Base-by-base conservation (phyloP, 1,140 invertebrate genomes). In the Drosophila arizonae region DNA sequence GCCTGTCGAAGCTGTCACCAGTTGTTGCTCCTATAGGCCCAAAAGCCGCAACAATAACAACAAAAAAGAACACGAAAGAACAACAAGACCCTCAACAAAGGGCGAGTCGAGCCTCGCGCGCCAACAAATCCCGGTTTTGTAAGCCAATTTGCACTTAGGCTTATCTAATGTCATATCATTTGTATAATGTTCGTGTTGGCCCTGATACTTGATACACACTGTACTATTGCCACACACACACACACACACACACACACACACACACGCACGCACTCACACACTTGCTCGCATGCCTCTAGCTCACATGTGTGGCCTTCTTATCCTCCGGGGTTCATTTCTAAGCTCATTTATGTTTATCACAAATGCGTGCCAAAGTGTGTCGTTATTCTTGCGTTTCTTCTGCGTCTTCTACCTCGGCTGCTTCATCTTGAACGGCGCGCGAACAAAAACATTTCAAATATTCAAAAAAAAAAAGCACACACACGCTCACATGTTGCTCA, bases 121-220 rank as follows among this genome's bases (percentile, higher is more conserved):
- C 72, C 75, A 57, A 90, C 90, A 91, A 91, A 90, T 91, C 90
- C 90, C 87, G 79, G 90, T 90, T 39, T 91, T 91, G 90, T 91
- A 91, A 91, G 90, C 90, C 90, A 91, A 91, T 91, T 91, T 91
- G 90, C 90, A 91, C 90, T 91, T 91, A 91, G 85, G 87, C 90
- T 91, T 91, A 91, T 91, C 90, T 91, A 84, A 91, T 91, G 87
- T 91, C 90, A 80, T 91, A 89, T 91, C 90, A 91, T 91, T 91
- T 91, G 90, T 91, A 91, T 91, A 91, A 91, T 91, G 90, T 90
- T 86, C 36, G 82, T 81, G 76, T 77, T 72, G 68, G 77, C 76
- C 76, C 80, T 85, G 79, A 86, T 86, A 88, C 84, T 87, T 88
- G 84, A 88, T 87, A 74, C 60, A 76, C 76, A 79, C 81, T 74